phyloP scores from a whole-genome alignment of 1,140 invertebrate species.

The Rhopalosiphum maidis region DNA sequence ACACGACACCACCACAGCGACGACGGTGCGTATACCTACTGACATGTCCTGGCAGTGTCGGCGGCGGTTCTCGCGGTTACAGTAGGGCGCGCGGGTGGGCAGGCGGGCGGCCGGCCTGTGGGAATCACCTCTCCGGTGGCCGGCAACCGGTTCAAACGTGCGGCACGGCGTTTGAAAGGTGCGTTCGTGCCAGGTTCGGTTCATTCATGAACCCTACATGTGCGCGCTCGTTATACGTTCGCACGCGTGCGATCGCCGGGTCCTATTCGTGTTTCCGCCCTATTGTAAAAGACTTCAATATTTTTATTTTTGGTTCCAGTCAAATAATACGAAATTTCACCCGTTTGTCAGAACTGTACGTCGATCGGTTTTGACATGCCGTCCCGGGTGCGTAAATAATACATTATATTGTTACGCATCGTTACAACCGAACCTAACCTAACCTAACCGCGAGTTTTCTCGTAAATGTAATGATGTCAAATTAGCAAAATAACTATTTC shows the following conservation, averaged over 20 bases:
- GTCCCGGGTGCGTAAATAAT: neutral
- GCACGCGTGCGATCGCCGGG: neutral
- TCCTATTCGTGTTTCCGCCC: no score
- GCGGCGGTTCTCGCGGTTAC: neutral
- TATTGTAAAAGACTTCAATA: neutral
- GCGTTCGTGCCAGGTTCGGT: slow-evolving; percentile 8
- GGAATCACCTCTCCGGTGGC: neutral
- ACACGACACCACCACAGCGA: neutral
- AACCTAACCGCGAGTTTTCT: neutral
- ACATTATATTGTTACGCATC: neutral
- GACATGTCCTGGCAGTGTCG: neutral
- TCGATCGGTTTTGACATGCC: neutral
- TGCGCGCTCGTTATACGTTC: neutral
- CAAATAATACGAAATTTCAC: neutral
- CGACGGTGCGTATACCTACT: neutral
- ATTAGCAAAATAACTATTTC: neutral
- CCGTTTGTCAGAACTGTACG: neutral
- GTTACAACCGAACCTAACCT: neutral
- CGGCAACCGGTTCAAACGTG: slow-evolving; percentile 40
- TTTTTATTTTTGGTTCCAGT: neutral
- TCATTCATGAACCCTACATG: neutral
- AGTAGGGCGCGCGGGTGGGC: no score
- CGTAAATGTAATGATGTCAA: neutral
- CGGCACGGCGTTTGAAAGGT: neutral
- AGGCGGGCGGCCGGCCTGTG: neutral